Base-by-base conservation (phyloP, 2,888 invertebrate species). In the Lasioglossum leucozonium region DNA sequence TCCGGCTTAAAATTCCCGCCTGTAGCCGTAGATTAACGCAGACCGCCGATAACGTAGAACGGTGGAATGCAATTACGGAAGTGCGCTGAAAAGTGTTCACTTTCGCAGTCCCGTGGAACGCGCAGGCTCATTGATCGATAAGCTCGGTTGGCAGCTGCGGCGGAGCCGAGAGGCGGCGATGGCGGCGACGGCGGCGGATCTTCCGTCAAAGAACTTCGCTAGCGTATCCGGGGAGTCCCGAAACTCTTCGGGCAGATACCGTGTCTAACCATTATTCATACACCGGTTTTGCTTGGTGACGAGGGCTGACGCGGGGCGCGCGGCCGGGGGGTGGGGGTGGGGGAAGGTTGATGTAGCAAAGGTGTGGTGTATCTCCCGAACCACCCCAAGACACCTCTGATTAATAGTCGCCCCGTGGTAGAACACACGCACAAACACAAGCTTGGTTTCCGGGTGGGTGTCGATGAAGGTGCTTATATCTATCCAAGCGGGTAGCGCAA, bases 51-150 rank as follows among this genome's bases (percentile, higher is more conserved):
- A n/a, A 3, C n/a, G n/a, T 26, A 51, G 34, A 69, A 69, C 55
- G n/a, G 51, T 18, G 47, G 71, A 76, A 76, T 4, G 79, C 65
- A 79, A 81, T 81, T 62, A 81, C 71, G 58, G 47, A 30, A 76
- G 51, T 51, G 51, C 30, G 65, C 37, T 44, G 22, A 10, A 40
- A 51, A 73, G 22, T 73, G 44, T 73, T 55, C 55, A 40, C 73
- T 44, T 18, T n/a, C 40, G 71, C 37, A 69, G 72, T 47, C 4
- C 22, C 51, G 65, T 44, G 42, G 42, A 34, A 65, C 72, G 73
- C 72, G 73, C 74, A 37, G 77, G 47, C 71, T 51, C 44, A 30
- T 37, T 87, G 82, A 88, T 88, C 84, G 80, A 88, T 86, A 82
- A n/a, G n/a, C n/a, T n/a, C n/a, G n/a, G n/a, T n/a, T n/a, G n/a